These are phyloP conservation scores for Eupeodes luniger DNA, from an alignment of 2,888 invertebrate species.

Conservation along the genomic window DNA sequence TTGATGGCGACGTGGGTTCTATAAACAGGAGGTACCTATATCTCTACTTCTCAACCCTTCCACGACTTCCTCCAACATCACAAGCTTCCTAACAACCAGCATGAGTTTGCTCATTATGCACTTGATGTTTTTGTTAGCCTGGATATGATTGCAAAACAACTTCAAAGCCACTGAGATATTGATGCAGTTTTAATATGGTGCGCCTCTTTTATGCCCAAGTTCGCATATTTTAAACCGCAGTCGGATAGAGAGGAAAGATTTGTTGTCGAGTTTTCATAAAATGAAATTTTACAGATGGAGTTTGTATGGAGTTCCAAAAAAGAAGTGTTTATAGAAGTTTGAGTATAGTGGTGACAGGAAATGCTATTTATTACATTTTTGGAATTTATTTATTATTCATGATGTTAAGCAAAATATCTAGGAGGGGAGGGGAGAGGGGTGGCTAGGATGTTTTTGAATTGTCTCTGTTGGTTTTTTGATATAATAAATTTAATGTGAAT, in stretches of 20 bases:
- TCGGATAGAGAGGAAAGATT: not conserved
- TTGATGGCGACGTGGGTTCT: conserved; percentile 46
- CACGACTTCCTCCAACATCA: too few relatives aligned
- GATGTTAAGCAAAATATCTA: not conserved
- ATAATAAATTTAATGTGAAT: conserved; percentile 6
- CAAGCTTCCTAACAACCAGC: not conserved
- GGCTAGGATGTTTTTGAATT: not conserved
- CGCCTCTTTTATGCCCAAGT: conserved; percentile 30
- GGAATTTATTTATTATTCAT: conserved; percentile 67
- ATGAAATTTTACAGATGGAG: conserved; percentile 20
- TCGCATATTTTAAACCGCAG: not conserved
- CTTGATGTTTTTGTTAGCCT: conserved; percentile 60
- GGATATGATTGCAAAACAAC: conserved; percentile 63
- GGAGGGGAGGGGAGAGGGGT: not conserved
- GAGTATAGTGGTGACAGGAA: conserved; percentile 38
- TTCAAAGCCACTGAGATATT: conserved; percentile 62
- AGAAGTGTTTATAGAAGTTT: too few relatives aligned
- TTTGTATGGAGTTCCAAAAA: conserved; percentile 10
- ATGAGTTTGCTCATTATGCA: conserved; percentile 64
- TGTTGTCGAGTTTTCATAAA: conserved; percentile 18
- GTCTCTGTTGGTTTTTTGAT: not conserved
- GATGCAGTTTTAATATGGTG: conserved; percentile 68
- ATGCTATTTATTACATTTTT: conserved; percentile 67
- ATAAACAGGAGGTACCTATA: not conserved
- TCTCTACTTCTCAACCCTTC: not conserved